Percentiles rank a stretch among this genome's conserved stretches.
Conservation (phyloP, 1,140 invertebrate species). For the Lasaia peninsularis region DNA sequence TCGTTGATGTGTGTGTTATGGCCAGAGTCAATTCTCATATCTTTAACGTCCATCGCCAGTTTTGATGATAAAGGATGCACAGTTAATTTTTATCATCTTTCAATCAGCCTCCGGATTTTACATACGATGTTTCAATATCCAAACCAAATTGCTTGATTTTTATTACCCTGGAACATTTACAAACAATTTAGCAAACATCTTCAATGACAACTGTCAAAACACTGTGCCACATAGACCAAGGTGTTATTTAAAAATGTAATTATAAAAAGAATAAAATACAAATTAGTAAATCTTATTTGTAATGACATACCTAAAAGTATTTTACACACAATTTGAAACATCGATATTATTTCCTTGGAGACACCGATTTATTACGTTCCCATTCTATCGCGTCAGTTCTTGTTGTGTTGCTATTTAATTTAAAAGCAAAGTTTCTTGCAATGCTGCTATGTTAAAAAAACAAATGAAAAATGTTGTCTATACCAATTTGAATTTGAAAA, state of each 20-base stretch:
- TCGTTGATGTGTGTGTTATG: conserved; percentile 49
- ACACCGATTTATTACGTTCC: conserved; percentile 72
- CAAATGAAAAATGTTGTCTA: background rate
- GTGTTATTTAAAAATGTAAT: conserved; percentile 19
- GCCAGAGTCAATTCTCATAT: conserved; percentile 50
- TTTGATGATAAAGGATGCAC: conserved; percentile 22
- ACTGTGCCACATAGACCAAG: conserved; percentile 65
- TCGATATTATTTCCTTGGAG: conserved; percentile 74
- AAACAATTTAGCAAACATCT: conserved; percentile 65
- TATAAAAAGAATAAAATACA: conserved; percentile 7
- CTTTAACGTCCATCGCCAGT: conserved; percentile 66
- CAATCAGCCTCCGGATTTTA: conserved; percentile 26
- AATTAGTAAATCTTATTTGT: background rate
- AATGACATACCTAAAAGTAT: conserved; percentile 38
- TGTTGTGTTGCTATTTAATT: conserved; percentile 30
- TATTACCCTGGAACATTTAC: conserved; percentile 51
- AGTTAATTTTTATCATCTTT: conserved; percentile 45
- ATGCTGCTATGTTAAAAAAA: background rate
- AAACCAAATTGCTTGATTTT: conserved; percentile 10
- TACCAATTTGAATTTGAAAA: background rate
- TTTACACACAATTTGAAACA: conserved; percentile 46
- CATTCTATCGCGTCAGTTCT: conserved; percentile 42
- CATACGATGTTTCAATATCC: conserved; percentile 3
- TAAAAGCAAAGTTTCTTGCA: background rate
- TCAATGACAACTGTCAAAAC: conserved; percentile 72